A percentile compares a stretch with the other conserved stretches of the same genome.
Conservation (phyloP, 2,113 vertebrate species). For the pig (Sus scrofa) region DNA sequence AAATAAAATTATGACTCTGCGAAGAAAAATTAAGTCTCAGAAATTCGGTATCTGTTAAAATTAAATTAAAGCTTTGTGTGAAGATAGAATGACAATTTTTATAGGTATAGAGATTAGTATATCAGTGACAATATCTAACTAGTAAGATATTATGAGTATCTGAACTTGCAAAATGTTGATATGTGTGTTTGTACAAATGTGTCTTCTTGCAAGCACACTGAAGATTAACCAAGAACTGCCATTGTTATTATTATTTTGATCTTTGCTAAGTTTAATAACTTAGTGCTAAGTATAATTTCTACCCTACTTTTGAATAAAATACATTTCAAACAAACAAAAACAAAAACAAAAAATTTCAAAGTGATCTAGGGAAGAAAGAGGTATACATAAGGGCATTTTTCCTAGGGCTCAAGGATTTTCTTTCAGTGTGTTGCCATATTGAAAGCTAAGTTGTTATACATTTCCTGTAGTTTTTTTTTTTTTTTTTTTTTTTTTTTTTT, state of each 20-base stretch:
- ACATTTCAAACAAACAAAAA: not conserved
- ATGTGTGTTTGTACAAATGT: not conserved
- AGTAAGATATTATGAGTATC: not conserved
- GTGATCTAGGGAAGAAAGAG: not conserved
- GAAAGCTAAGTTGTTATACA: not conserved
- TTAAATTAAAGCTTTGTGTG: not conserved
- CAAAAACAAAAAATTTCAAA: not conserved
- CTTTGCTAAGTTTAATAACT: not conserved
- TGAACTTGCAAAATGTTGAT: not conserved
- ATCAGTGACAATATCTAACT: not conserved
- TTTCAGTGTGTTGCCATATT: not conserved
- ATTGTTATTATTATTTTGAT: not conserved
- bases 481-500: too few species aligned
- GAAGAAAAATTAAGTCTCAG: slow-evolving; percentile 10
- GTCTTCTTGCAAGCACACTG: not conserved
- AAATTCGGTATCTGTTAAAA: slow-evolving; percentile 7
- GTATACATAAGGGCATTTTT: not conserved
- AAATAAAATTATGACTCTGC: not conserved
- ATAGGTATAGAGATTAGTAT: not conserved
- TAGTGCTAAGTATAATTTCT: not conserved
- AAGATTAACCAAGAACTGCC: not conserved
- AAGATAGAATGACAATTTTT: not conserved
- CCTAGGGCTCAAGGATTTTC: not conserved
- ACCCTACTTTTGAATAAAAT: not conserved
- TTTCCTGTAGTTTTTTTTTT: too few species aligned